Evolutionary conservation across 2,113 vertebrate species (phyloP).

Genomic region (Henicopernis longicauda): DNA sequence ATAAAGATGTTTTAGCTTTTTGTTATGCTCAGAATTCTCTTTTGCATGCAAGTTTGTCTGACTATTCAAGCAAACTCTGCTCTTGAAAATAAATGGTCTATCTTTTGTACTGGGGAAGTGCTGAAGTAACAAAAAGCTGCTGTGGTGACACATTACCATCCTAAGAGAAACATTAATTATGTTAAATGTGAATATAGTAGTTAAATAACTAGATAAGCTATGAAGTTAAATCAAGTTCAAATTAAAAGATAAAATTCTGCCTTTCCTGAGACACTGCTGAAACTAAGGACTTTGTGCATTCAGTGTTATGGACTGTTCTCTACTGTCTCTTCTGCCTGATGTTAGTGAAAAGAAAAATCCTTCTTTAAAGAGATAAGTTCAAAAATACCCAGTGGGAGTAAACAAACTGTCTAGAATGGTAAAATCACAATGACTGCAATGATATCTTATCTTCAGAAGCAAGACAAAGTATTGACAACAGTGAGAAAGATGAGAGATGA

Average conservation of each 20-base stretch:
- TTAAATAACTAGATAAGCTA: background rate
- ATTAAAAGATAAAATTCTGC: background rate
- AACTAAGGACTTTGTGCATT: background rate
- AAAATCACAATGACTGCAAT: background rate
- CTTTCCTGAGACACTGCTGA: background rate
- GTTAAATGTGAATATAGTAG: background rate
- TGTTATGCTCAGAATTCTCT: background rate
- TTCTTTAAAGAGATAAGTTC: background rate
- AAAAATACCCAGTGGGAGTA: background rate
- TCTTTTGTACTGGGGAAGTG: background rate
- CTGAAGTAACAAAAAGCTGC: background rate
- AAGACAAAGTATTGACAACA: background rate
- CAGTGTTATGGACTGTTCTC: background rate
- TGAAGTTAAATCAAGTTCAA: background rate
- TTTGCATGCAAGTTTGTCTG: background rate
- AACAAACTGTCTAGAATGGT: background rate
- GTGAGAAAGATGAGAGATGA: background rate
- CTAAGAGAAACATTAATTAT: background rate
- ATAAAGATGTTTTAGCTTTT: background rate
- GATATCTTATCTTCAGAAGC: background rate
- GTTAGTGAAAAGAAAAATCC: background rate
- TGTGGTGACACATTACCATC: background rate
- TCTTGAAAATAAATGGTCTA: background rate
- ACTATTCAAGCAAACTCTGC: background rate
- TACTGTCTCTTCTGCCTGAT: background rate